Conservation (phyloP, 2,797 vertebrate species). For the Aselliscus stoliczkanus region DNA sequence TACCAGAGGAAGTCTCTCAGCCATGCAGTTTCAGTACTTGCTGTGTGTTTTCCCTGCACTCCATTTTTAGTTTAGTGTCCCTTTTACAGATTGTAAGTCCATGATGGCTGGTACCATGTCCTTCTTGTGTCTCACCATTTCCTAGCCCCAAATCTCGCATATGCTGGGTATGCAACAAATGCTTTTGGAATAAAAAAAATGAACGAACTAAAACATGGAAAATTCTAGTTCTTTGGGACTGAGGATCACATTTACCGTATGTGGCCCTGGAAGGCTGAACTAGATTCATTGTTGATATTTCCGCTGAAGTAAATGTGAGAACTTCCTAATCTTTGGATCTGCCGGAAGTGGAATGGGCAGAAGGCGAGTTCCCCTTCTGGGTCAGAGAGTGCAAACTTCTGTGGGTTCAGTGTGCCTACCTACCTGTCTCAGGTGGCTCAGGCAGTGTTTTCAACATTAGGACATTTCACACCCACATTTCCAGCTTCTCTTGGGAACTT, state of each 20-base stretch:
- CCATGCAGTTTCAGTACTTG: fast-evolving
- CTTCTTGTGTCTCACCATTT: background rate
- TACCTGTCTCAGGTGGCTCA: background rate
- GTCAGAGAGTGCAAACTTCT: background rate
- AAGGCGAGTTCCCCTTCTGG: background rate
- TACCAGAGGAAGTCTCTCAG: background rate
- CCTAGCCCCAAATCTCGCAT: background rate
- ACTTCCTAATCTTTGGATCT: background rate
- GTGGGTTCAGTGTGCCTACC: background rate
- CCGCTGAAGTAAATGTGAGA: background rate
- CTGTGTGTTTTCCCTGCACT: background rate
- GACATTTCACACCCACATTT: background rate
- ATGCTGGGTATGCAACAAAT: background rate
- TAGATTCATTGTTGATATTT: background rate
- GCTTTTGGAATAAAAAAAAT: background rate
- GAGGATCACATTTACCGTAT: background rate
- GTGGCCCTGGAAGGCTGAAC: background rate
- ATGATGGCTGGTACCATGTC: background rate
- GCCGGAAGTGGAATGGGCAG: background rate
- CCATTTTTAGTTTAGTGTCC: background rate
- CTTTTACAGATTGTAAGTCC: background rate
- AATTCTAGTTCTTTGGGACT: background rate
- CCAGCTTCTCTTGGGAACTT: background rate
- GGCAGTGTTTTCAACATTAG: conserved; percentile 5
- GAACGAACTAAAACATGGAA: background rate